These are phyloP conservation scores for Oryzias sinensis DNA, from an alignment of 2,797 vertebrate genomes.

Conservation along the genomic window DNA sequence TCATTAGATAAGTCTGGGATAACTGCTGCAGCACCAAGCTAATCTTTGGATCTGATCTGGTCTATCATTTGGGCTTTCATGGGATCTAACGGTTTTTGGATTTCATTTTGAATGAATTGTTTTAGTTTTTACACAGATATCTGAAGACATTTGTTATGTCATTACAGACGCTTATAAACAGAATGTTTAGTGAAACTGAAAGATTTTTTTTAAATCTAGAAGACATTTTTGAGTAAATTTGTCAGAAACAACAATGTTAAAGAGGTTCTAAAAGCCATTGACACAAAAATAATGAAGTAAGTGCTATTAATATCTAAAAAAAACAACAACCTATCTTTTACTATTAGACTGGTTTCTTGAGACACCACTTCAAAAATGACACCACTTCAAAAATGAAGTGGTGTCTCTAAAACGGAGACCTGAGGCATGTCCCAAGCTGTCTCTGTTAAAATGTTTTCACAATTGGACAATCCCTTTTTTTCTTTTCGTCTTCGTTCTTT, in stretches of 20 bases:
- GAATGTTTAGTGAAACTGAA: neutral
- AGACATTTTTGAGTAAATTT: constrained; percentile 3
- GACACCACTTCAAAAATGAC: too few relatives aligned
- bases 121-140: constrained; percentile 3
- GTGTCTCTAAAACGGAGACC: constrained; percentile 7
- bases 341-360: too few relatives aligned
- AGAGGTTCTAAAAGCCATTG: neutral
- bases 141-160: neutral
- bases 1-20: constrained; percentile 11
- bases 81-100: constrained; percentile 10
- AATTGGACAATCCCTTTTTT: constrained; percentile 53
- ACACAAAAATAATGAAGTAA: neutral
- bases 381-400: too few relatives aligned
- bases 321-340: too few relatives aligned
- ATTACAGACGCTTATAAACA: constrained; percentile 5
- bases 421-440: constrained; percentile 4
- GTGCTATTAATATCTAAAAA: too few relatives aligned
- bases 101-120: constrained; percentile 12
- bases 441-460: constrained; percentile 12
- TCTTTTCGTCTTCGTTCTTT: constrained; percentile 14
- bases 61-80: constrained; percentile 27
- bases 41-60: constrained; percentile 14
- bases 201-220: constrained; percentile 5
- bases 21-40: constrained; percentile 21
- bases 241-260: neutral